These are phyloP conservation scores for Palythoa heliodiscus DNA, from an alignment of 92 coral and sea anemone species.

Conservation along the genomic window DNA sequence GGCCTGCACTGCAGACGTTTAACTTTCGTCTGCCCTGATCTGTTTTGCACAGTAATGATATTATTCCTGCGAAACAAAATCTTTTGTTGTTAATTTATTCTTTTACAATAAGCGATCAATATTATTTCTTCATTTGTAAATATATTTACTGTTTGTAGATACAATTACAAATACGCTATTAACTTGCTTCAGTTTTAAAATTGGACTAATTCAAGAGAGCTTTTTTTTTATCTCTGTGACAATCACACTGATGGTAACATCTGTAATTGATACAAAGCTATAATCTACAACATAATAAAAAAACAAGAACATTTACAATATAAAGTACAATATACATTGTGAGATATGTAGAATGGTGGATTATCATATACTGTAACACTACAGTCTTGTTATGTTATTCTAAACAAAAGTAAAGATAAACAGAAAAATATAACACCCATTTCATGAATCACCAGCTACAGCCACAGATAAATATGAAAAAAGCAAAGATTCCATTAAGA, in stretches of 20 bases:
- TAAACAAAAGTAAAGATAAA: no score
- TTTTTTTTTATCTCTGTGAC: background rate
- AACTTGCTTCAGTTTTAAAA: background rate
- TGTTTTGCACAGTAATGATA: background rate
- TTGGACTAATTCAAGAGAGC: background rate
- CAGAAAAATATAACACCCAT: background rate
- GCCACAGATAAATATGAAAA: conserved; percentile 69
- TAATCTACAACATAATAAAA: background rate
- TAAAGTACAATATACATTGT: background rate
- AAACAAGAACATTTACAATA: background rate
- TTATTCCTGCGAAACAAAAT: background rate
- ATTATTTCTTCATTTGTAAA: background rate
- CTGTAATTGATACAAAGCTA: background rate
- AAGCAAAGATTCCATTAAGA: conserved; percentile 71
- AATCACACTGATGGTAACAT: conserved; percentile 1
- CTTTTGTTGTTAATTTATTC: background rate
- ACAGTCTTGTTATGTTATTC: background rate
- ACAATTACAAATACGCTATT: background rate
- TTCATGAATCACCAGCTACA: conserved; percentile 11
- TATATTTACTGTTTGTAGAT: background rate
- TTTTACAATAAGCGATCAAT: background rate
- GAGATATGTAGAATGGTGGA: background rate
- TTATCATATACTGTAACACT: background rate
- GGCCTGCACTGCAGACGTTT: background rate
- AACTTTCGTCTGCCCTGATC: background rate